phyloP scores from a whole-genome alignment of 2,797 vertebrate genomes.

The Lithobates sylvaticus region DNA sequence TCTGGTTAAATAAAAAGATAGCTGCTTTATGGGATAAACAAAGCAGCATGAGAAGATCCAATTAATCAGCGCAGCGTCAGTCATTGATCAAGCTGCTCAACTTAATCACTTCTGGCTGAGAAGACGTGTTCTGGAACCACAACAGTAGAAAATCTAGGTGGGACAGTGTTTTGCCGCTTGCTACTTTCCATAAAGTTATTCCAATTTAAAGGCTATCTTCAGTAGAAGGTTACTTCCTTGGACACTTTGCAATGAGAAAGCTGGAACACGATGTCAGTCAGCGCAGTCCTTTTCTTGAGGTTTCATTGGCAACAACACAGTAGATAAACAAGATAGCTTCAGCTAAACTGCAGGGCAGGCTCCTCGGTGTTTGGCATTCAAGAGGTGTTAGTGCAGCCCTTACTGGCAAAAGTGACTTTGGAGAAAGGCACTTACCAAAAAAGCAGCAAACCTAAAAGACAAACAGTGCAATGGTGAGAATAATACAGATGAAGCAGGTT shows the following conservation, averaged over 20 bases:
- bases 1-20: conserved; percentile 56
- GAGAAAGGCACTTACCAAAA: conserved; percentile 78
- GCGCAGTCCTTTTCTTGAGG: conserved; percentile 70
- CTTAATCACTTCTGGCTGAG: conserved; percentile 74
- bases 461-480: background rate
- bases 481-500: background rate
- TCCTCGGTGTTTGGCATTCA: conserved; percentile 71
- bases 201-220: conserved; percentile 75
- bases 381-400: conserved; percentile 67
- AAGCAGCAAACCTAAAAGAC: conserved; percentile 61
- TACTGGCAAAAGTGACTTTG: conserved; percentile 72
- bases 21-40: conserved; percentile 62
- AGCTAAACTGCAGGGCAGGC: conserved; percentile 70
- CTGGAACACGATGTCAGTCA: conserved; percentile 33
- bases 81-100: conserved; percentile 82
- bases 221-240: conserved; percentile 64
- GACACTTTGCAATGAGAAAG: conserved; percentile 68
- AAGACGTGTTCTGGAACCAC: conserved; percentile 78
- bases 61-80: conserved; percentile 72
- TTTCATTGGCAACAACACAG: conserved; percentile 68
- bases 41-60: conserved; percentile 73
- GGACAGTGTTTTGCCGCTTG: conserved; percentile 68
- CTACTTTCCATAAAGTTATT: conserved; percentile 74
- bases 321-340: conserved; percentile 78
- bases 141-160: conserved; percentile 67